Evolutionary conservation across 2,113 vertebrate species (phyloP), one percentile per base, ranked within the genome.

Genomic region (Cyanoderma ruficeps): DNA sequence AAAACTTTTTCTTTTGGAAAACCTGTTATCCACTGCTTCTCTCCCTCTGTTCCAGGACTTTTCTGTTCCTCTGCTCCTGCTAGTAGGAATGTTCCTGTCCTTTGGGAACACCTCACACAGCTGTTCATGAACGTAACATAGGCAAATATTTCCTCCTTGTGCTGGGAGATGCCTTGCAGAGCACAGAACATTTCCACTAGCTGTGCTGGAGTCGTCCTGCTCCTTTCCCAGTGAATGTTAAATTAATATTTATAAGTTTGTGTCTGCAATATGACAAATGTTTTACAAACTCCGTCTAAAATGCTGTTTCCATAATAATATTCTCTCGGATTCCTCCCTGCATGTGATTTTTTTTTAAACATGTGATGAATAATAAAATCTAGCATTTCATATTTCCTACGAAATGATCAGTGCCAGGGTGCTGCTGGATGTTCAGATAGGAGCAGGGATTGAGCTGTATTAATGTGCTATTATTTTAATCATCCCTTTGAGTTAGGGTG

Each of bases 161-260:
- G 24, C 33, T 72, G 16, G 37, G 60, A 70, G 17, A 7, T 1
- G 4, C 24, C n/a, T 89, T 46, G 63, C 6, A 8, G 35, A 57
- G 18, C 68, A 27, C 3, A n/a, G n/a, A 57, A 61, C 9, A 42
- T 28, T 33, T 69, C 61, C 50, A 69, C 76, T n/a, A 39, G 4
- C 63, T 23, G 13, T 63, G 35, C 46, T 69, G 7, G 76, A 53
- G 10, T 80, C 63, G 10, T 69, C 44, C 71, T 69, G 50, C 8
- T 87, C 72, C 27, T 74, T 74, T 65, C 67, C 63, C 37, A 53
- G 1, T 69, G 39, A 30, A 46, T 46, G 4, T 65, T 74, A 17
- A 2, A 47, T 93, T 90, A 89, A 77, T 90, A 69, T 83, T 90
- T 79, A 84, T 85, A 46, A 61, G 68, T 75, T 70, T 41, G 9